Evolutionary conservation across 2,797 vertebrate species (phyloP).

Genomic region (Poeciliopsis turneri): DNA sequence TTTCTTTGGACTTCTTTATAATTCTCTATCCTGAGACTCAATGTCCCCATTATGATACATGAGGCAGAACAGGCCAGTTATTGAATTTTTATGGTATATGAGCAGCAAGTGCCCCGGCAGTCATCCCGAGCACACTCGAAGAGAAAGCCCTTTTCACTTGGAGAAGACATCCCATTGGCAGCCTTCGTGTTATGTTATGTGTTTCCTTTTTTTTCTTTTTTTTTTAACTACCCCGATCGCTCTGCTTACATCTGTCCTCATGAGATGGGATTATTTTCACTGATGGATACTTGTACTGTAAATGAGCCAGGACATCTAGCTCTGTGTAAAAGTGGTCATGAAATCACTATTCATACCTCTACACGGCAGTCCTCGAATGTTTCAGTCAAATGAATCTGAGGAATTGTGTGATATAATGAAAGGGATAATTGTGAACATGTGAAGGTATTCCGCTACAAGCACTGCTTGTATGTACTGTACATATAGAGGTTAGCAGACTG

Average conservation of each 20-base stretch:
- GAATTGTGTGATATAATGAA: conserved; percentile 52
- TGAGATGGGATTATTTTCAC: conserved; percentile 65
- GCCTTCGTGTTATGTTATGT: conserved; percentile 54
- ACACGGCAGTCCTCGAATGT: conserved; percentile 25
- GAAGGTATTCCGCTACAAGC: conserved; percentile 69
- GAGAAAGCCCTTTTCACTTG: conserved; percentile 56
- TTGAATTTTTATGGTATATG: conserved; percentile 57
- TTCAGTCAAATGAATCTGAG: conserved; percentile 46
- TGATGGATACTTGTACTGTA: conserved; percentile 73
- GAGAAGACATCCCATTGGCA: conserved; percentile 58
- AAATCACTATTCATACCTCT: conserved; percentile 36
- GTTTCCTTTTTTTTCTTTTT: conserved; percentile 23
- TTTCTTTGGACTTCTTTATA: conserved; percentile 77
- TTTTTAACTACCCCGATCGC: conserved; percentile 42
- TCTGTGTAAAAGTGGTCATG: conserved; percentile 47
- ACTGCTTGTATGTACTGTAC: conserved; percentile 84
- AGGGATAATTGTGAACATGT: conserved; percentile 59
- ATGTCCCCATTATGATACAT: conserved; percentile 61
- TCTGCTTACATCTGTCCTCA: conserved; percentile 63
- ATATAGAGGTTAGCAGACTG: conserved; percentile 76
- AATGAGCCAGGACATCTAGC: conserved; percentile 75
- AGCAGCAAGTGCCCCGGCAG: conserved; percentile 49
- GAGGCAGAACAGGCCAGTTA: conserved; percentile 64
- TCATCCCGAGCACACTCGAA: conserved; percentile 51
- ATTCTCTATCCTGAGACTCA: conserved; percentile 68